These are phyloP conservation scores for Leucophenga varia DNA, from an alignment of 1,140 invertebrate genomes.

Conservation along the genomic window DNA sequence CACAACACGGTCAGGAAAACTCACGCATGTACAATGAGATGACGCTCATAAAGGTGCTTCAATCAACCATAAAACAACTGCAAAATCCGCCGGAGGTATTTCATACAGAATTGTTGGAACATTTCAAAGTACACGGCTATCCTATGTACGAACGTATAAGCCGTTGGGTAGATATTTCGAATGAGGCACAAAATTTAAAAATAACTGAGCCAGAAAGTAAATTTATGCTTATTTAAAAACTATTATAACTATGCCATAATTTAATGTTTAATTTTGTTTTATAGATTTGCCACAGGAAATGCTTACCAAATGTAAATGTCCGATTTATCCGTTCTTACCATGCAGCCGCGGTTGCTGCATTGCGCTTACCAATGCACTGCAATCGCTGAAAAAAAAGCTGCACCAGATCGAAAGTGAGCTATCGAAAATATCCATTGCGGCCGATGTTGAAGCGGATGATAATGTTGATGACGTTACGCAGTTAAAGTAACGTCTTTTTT, in stretches of 20 bases:
- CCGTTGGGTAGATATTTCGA: constrained; percentile 71
- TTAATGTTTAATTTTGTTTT: background rate
- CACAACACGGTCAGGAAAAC: constrained; percentile 88
- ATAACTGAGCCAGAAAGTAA: constrained; percentile 29
- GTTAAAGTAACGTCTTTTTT: background rate
- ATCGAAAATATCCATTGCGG: too few relatives aligned
- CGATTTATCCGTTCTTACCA: constrained; percentile 86
- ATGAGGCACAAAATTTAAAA: constrained; percentile 57
- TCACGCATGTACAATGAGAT: constrained; percentile 97
- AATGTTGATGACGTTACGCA: background rate
- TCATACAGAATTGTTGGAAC: constrained; percentile 72
- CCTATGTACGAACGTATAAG: constrained; percentile 69
- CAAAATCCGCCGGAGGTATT: constrained; percentile 74
- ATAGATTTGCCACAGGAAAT: constrained; percentile 26
- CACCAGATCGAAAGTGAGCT: too few relatives aligned
- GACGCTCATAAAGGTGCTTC: constrained; percentile 87
- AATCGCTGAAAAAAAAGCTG: constrained; percentile 29
- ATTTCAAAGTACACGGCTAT: constrained; percentile 68
- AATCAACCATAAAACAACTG: constrained; percentile 81
- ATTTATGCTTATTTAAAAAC: background rate
- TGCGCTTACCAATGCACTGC: constrained; percentile 62
- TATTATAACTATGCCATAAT: background rate
- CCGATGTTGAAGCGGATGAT: too few relatives aligned
- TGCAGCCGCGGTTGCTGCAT: constrained; percentile 89
- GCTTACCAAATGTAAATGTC: constrained; percentile 43